Evolutionary conservation across 2,797 vertebrate species (phyloP).

Genomic region (Scomberomorus guttatus): DNA sequence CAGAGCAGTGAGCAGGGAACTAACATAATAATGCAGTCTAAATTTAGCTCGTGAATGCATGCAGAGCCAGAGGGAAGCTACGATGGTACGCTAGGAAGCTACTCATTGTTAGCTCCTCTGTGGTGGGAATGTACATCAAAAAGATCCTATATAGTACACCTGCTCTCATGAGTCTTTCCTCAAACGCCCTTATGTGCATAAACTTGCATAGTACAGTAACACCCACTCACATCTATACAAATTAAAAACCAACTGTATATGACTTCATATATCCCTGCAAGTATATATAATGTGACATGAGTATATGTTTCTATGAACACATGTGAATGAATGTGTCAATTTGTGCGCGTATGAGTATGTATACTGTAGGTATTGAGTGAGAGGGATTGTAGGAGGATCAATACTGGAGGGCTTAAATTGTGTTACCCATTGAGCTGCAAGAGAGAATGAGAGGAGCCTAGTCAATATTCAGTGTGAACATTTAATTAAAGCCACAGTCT

Average conservation of each 20-base stretch:
- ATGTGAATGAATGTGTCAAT: constrained; percentile 30
- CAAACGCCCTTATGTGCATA: not conserved
- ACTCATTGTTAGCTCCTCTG: constrained; percentile 45
- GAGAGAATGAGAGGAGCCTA: constrained; percentile 64
- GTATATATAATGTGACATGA: constrained; percentile 1
- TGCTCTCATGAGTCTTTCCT: constrained; percentile 14
- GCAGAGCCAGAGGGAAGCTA: constrained; percentile 65
- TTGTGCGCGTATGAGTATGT: constrained; percentile 39
- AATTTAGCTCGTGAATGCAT: constrained; percentile 77
- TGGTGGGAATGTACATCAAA: constrained; percentile 33
- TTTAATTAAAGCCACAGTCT: constrained; percentile 79
- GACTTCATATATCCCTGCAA: not conserved
- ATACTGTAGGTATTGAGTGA: constrained; percentile 49
- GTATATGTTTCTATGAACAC: constrained; percentile 26
- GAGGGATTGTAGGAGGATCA: constrained; percentile 61
- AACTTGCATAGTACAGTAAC: not conserved
- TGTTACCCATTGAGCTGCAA: constrained; percentile 67
- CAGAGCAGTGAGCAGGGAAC: constrained; percentile 57
- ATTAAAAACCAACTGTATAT: not conserved
- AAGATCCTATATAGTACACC: constrained; percentile 27
- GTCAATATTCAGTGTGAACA: constrained; percentile 79
- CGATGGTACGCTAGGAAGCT: constrained; percentile 53
- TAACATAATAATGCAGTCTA: constrained; percentile 81
- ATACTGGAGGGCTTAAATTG: constrained; percentile 71
- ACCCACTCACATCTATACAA: not conserved